phyloP scores from a whole-genome alignment of 2,888 invertebrate genomes.

The Camptogramma bilineatum region DNA sequence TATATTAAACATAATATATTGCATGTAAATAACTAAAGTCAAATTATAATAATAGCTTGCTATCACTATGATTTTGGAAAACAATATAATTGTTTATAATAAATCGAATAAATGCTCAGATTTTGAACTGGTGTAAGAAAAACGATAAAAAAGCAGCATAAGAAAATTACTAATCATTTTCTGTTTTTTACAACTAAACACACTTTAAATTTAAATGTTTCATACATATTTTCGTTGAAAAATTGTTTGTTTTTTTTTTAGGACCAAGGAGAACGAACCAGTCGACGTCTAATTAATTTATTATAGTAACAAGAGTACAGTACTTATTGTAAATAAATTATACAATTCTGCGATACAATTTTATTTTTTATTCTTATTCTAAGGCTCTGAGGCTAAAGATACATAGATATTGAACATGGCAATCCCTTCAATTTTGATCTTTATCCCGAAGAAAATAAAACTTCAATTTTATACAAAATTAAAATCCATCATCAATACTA shows the following conservation, averaged over 20 bases:
- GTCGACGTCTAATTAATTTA: constrained; percentile 51
- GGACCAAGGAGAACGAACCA: constrained; percentile 57
- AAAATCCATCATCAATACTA: not conserved
- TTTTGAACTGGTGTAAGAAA: constrained; percentile 1
- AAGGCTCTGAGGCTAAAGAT: constrained; percentile 14
- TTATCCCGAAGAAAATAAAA: not conserved
- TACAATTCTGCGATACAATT: constrained; percentile 22
- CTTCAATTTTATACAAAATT: not conserved
- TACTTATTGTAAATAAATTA: constrained; percentile 33
- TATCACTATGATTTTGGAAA: constrained; percentile 26
- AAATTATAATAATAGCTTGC: constrained; percentile 12
- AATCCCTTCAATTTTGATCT: constrained; percentile 25
- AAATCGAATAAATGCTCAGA: constrained; percentile 20
- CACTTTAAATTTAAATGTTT: not conserved
- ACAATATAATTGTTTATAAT: not conserved
- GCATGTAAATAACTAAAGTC: constrained; percentile 24
- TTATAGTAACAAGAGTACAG: constrained; percentile 19
- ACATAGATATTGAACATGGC: constrained; percentile 25
- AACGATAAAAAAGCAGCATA: constrained; percentile 2
- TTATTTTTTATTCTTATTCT: constrained; percentile 29
- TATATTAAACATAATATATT: constrained; percentile 34
- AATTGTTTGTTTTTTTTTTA: constrained; percentile 45
- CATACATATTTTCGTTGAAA: constrained; percentile 14
- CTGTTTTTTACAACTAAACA: not conserved
- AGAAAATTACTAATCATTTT: not conserved